Base-by-base conservation (phyloP, 2,113 vertebrate genomes). In the Syngnathus floridae region DNA sequence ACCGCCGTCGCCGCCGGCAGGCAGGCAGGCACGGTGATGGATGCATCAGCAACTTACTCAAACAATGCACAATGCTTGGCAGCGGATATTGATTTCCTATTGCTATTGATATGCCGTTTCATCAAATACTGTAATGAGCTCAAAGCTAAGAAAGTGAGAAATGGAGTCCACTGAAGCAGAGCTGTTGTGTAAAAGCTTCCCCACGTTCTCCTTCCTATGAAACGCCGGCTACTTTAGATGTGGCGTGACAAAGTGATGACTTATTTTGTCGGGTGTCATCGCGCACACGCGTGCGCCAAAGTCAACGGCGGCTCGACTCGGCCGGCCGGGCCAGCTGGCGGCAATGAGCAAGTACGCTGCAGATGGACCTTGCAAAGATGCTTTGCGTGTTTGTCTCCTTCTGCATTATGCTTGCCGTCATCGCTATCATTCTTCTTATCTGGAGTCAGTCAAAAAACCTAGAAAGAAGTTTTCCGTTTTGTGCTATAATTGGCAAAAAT, bases 251-350 rank as follows among this genome's bases (percentile, higher is more conserved):
- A 22, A 61, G 40, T 7, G 38, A 61, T 41, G 58, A 40, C 21
- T 61, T 26, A 5, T 12, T 60, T 60, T 22, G 37, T 37, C 54
- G 26, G 66, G 67, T 78, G 71, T 79, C 66, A 76, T 71, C 62
- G 70, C 81, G 81, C 70, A 22, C 22, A n/a, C n/a, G n/a, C n/a
- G n/a, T n/a, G 68, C 46, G 54, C 7, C 51, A 84, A 31, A 80
- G 68, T 75, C 80, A 86, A 82, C 61, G 75, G 52, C 74, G 64
- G 74, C 67, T 61, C 59, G 63, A 3, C 26, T 31, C 26, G 26
- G 26, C 26, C 26, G 2, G 26, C 26, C 26, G 2, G 26, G 46
- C 83, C 79, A 85, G 76, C 79, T 82, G 83, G 76, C 80, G 62
- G 4, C 54, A 16, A 56, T 84, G 76, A 85, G 69, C 64, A 69